phyloP scores from a whole-genome alignment of 2,113 vertebrate genomes.

The Apteryx mantelli region DNA sequence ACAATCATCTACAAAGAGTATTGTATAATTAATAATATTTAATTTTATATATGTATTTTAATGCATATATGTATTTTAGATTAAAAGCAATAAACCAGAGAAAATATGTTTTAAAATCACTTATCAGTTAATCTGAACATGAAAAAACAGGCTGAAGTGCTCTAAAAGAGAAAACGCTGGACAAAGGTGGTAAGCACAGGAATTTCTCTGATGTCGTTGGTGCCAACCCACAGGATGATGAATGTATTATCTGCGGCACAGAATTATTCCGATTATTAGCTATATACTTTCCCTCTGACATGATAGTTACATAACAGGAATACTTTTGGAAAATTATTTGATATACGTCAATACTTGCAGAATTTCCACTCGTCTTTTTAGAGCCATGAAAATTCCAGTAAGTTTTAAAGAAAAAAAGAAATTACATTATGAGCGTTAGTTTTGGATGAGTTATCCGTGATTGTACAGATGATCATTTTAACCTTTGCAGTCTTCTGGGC shows the following conservation, averaged over 20 bases:
- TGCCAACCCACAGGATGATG: neutral
- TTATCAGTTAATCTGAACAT: neutral
- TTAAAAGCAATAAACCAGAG: neutral
- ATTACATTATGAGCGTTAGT: neutral
- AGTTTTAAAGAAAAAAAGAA: neutral
- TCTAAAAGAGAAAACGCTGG: neutral
- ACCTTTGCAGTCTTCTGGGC: neutral
- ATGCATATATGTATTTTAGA: neutral
- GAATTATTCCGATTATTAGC: neutral
- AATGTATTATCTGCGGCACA: neutral
- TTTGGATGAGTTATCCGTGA: neutral
- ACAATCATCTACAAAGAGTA: neutral
- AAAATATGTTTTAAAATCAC: neutral
- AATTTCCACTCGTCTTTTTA: neutral
- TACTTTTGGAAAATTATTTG: neutral
- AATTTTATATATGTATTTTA: neutral
- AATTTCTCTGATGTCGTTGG: neutral
- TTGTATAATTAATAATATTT: conserved; percentile 36
- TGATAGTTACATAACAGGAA: accelerated
- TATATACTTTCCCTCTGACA: neutral
- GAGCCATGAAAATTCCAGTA: neutral
- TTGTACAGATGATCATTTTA: neutral
- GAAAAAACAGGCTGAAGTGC: neutral
- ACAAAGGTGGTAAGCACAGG: neutral
- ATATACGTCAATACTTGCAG: neutral